These are phyloP conservation scores for Sesamia nonagrioides DNA, from an alignment of 1,140 invertebrate genomes.

Conservation along the genomic window DNA sequence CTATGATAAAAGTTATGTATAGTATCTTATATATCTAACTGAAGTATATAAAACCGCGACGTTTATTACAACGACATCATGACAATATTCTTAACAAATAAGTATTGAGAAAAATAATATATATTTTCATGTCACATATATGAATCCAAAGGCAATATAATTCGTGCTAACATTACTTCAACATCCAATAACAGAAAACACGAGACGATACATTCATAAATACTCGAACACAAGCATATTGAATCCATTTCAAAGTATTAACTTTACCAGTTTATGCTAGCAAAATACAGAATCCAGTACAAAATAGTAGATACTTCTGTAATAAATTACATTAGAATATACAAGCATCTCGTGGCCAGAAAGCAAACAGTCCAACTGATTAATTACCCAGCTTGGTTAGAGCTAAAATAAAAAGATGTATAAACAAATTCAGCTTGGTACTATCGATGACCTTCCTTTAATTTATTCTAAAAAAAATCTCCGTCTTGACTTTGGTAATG, in stretches of 20 bases:
- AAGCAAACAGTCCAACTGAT: slow-evolving; percentile 43
- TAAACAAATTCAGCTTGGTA: slow-evolving; percentile 35
- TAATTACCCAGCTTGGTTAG: slow-evolving; percentile 43
- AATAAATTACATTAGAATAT: slow-evolving; percentile 49
- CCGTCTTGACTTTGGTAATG: neutral
- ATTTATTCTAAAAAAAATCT: slow-evolving; percentile 9
- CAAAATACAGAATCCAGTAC: slow-evolving; percentile 34
- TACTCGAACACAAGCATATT: neutral
- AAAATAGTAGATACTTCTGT: slow-evolving; percentile 22
- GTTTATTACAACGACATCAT: neutral
- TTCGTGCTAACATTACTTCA: slow-evolving; percentile 9
- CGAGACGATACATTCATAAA: slow-evolving; percentile 5
- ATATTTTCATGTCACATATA: neutral
- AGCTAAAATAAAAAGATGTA: slow-evolving; percentile 40
- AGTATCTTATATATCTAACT: no score
- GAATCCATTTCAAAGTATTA: slow-evolving; percentile 26
- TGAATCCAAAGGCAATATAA: slow-evolving; percentile 6
- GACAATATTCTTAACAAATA: neutral
- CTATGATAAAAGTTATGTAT: no score
- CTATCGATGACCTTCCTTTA: slow-evolving; percentile 38
- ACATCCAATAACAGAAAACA: slow-evolving; percentile 29
- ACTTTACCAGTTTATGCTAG: slow-evolving; percentile 22
- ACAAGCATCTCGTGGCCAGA: slow-evolving; percentile 40
- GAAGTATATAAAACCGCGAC: no score
- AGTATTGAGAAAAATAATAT: neutral